Conservation (phyloP, 1,140 invertebrate genomes). For the Charaxes varanes region DNA sequence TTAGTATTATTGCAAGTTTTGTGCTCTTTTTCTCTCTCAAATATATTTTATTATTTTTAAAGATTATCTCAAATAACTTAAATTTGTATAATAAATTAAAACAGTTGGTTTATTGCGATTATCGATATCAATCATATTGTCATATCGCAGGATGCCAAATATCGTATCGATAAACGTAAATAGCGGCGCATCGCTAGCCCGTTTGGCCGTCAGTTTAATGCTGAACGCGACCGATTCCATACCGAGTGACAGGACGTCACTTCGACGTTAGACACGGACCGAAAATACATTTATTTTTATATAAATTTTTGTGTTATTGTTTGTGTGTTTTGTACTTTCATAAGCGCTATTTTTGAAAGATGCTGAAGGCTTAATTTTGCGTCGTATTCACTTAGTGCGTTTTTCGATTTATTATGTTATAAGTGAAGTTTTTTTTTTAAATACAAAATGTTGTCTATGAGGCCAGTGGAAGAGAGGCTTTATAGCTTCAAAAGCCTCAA, state of each 20-base stretch:
- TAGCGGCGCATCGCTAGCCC: too few species aligned
- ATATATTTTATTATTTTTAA: too few species aligned
- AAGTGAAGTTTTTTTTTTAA: slow-evolving; percentile 13
- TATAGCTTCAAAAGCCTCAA: slow-evolving; percentile 59
- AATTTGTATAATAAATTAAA: too few species aligned
- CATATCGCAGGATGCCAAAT: too few species aligned
- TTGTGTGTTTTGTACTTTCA: slow-evolving; percentile 8
- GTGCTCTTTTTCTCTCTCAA: too few species aligned
- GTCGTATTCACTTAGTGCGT: slow-evolving; percentile 7
- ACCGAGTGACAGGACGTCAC: slow-evolving; percentile 34
- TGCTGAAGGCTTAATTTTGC: slow-evolving; percentile 1
- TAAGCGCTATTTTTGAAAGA: not conserved
- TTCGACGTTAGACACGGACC: slow-evolving; percentile 1
- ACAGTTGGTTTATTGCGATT: too few species aligned
- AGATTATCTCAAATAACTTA: too few species aligned
- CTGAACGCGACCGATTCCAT: slow-evolving; percentile 32
- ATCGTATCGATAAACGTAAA: too few species aligned
- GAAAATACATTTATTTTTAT: slow-evolving; percentile 10
- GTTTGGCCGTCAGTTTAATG: too few species aligned
- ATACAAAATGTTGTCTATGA: slow-evolving; percentile 46
- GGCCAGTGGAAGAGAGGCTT: slow-evolving; percentile 42
- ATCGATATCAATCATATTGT: too few species aligned
- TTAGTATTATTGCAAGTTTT: too few species aligned
- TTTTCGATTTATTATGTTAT: slow-evolving; percentile 5
- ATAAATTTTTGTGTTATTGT: not conserved